Evolutionary conservation across 2,888 invertebrate genomes (phyloP), one percentile per base, ranked within the genome.

Genomic region (Opisthograptis luteolata): DNA sequence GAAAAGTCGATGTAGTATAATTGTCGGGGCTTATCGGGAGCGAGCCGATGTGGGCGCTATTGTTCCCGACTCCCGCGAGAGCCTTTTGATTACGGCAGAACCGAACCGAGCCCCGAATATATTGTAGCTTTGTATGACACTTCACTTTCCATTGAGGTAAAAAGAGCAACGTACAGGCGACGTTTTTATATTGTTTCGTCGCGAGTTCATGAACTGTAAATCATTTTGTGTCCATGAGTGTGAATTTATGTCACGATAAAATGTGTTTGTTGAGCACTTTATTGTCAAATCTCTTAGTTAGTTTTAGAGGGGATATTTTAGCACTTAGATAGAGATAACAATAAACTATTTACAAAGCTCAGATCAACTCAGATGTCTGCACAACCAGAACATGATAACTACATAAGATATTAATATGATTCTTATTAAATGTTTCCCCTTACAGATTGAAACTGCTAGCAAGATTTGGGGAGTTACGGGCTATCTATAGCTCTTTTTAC

Each of bases 1-100:
- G 89, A 89, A 89, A 90, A 90, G 88, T 90, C 87, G 87, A 88
- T 90, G 89, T 88, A 86, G 87, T 87, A 88, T 90, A 90, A 90
- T 89, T 89, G 89, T 85, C 80, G 87, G 73, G 86, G 89, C 85
- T 90, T 89, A 89, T 89, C 88, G 85, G 83, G 73, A 80, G 44
- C 76, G 80, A 80, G 76, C 76, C 84, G 81, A 88, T 89, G 89
- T 87, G 89, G 89, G 89, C 79, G 82, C 87, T 75, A 89, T 90
- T 90, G 89, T 90, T 88, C 87, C 86, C 87, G 58, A 89, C 89
- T 88, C 87, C 86, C 87, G 58, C 64, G 88, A 86, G 87, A 83
- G 87, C 81, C 88, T 89, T 89, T 87, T 89, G 85, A 89, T 87
- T 89, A 87, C 84, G 79, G 77, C 73, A 75, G 77, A 78, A 69